These are phyloP conservation scores for Saimiri boliviensis DNA, from an alignment of 2,113 vertebrate species.

Conservation along the genomic window DNA sequence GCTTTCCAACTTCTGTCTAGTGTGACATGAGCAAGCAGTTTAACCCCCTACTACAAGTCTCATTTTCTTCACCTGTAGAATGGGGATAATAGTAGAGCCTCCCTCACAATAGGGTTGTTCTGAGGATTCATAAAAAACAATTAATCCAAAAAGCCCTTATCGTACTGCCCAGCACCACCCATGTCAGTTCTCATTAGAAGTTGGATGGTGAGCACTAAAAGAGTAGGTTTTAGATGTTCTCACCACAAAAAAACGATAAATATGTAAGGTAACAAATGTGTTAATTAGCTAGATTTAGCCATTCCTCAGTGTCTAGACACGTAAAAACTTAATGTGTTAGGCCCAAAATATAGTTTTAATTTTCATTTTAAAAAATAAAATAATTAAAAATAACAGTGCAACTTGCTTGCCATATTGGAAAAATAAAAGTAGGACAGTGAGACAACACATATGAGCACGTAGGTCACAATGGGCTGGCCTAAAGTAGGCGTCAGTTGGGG, in stretches of 20 bases:
- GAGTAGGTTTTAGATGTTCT: not conserved
- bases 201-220: not conserved
- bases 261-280: not conserved
- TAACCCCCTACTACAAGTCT: not conserved
- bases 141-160: not conserved
- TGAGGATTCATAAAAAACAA: constrained; percentile 13
- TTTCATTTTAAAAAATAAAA: not conserved
- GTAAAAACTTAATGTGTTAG: not conserved
- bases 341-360: not conserved
- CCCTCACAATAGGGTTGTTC: not conserved
- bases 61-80: constrained; percentile 16
- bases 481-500: not conserved
- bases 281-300: not conserved
- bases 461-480: not conserved
- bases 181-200: not conserved
- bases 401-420: not conserved
- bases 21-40: not conserved
- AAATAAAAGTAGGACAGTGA: not conserved
- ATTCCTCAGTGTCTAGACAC: not conserved
- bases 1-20: not conserved
- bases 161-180: not conserved
- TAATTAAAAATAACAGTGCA: not conserved
- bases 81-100: not conserved
- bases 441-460: not conserved
- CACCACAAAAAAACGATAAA: not conserved